Percentiles rank a stretch among this genome's conserved stretches.
phyloP scores from a whole-genome alignment of 2,888 invertebrate genomes.

The Salticus scenicus region DNA sequence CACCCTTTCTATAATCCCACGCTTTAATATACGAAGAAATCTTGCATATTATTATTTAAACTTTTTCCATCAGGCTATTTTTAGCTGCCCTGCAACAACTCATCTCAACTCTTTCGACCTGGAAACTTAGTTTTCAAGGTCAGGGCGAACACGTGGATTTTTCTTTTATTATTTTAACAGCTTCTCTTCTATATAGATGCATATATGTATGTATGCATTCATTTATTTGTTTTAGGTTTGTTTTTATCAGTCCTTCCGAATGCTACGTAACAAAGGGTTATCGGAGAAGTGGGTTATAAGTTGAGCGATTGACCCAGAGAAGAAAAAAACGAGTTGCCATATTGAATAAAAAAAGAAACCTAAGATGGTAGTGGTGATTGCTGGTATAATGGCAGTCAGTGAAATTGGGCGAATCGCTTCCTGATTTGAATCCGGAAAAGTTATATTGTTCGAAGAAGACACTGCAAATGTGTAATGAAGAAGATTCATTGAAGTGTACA shows the following conservation, averaged over 20 bases:
- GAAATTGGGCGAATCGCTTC: conserved; percentile 20
- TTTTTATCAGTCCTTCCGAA: conserved; percentile 30
- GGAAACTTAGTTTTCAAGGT: conserved; percentile 64
- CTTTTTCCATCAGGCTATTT: conserved; percentile 56
- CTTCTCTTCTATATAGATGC: background rate
- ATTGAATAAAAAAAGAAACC: background rate
- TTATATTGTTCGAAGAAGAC: background rate
- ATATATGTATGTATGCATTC: conserved; percentile 1
- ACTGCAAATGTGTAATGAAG: no score
- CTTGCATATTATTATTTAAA: background rate
- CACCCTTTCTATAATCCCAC: background rate
- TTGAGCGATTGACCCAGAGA: conserved; percentile 66
- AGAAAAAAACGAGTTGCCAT: conserved; percentile 17
- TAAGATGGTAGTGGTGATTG: background rate
- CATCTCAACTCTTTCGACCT: conserved; percentile 56
- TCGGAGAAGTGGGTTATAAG: conserved; percentile 67
- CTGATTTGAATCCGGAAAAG: conserved; percentile 17
- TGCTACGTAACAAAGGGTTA: conserved; percentile 50
- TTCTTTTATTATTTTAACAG: background rate
- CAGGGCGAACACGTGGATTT: conserved; percentile 64
- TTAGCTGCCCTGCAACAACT: conserved; percentile 33
- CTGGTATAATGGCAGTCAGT: conserved; percentile 12
- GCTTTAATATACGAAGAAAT: background rate
- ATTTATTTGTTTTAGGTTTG: conserved; percentile 33
- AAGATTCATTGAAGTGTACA: background rate